A percentile compares a stretch with the other conserved stretches of the same genome.
These are phyloP conservation scores for Nesoenas mayeri DNA, from an alignment of 2,113 vertebrate genomes.

Conservation along the genomic window DNA sequence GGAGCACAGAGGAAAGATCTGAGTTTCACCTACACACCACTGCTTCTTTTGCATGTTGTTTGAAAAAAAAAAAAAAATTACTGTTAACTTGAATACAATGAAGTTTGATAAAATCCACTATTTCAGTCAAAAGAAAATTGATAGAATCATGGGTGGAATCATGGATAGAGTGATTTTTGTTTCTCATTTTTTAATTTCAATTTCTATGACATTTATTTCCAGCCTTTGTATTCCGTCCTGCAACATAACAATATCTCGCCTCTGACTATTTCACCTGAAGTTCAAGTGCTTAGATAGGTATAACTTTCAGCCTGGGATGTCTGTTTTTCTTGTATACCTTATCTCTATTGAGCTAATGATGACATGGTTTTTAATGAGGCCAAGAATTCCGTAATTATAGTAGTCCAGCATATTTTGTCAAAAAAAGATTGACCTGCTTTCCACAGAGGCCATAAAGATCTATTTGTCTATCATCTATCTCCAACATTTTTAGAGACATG, in stretches of 20 bases:
- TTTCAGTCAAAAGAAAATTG: neutral
- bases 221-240: neutral
- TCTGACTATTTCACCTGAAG: neutral
- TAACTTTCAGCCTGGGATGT: neutral
- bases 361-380: neutral
- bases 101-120: neutral
- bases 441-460: neutral
- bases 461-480: neutral
- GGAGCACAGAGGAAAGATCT: neutral
- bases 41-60: neutral
- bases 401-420: neutral
- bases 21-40: neutral
- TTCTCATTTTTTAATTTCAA: neutral
- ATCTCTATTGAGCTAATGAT: neutral
- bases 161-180: neutral
- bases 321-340: neutral
- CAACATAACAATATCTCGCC: fast-evolving
- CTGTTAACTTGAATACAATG: too few species aligned
- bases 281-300: neutral
- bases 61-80: neutral
- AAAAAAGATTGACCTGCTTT: neutral
- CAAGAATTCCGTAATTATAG: neutral
- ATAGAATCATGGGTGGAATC: neutral
- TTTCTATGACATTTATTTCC: neutral
- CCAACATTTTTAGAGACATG: neutral